phyloP scores from a whole-genome alignment of 2,888 invertebrate species.

The Lampropteryx suffumata region DNA sequence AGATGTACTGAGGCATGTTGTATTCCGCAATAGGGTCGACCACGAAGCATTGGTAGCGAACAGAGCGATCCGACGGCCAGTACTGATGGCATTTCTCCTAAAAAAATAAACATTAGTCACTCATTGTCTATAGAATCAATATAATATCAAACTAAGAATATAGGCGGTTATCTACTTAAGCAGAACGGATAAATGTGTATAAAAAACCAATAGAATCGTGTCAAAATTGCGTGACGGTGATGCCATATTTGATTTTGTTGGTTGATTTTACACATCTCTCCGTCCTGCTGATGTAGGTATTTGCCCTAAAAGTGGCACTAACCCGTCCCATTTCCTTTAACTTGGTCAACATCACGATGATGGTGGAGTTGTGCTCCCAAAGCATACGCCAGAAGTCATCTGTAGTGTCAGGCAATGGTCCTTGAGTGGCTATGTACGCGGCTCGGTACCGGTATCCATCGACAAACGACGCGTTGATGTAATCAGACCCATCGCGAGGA shows the following conservation, averaged over 20 bases:
- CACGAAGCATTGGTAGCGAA: constrained; percentile 98
- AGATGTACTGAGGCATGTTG: constrained; percentile 99
- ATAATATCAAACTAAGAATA: no score
- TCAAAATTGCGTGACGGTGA: no score
- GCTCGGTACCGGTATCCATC: constrained; percentile 97
- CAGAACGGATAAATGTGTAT: no score
- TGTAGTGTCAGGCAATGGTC: constrained; percentile 97
- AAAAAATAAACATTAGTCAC: constrained; percentile 54
- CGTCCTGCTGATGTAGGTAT: no score
- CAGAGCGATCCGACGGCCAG: constrained; percentile 99
- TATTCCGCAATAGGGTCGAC: constrained; percentile 99
- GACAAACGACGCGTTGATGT: constrained; percentile 99
- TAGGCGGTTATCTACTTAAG: no score
- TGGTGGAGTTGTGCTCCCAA: constrained; percentile 99
- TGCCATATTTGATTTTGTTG: no score
- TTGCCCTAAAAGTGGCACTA: no score
- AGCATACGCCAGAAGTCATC: constrained; percentile 99
- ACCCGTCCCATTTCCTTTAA: constrained; percentile 98
- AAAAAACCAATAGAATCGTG: no score
- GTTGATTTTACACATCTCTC: no score
- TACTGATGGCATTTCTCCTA: constrained; percentile 99
- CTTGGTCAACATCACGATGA: constrained; percentile 99
- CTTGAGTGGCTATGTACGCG: constrained; percentile 99
- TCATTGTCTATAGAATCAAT: no score
- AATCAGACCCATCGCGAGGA: constrained; percentile 98